Evolutionary conservation across 2,113 vertebrate species (phyloP).

Genomic region (Trachemys scripta): DNA sequence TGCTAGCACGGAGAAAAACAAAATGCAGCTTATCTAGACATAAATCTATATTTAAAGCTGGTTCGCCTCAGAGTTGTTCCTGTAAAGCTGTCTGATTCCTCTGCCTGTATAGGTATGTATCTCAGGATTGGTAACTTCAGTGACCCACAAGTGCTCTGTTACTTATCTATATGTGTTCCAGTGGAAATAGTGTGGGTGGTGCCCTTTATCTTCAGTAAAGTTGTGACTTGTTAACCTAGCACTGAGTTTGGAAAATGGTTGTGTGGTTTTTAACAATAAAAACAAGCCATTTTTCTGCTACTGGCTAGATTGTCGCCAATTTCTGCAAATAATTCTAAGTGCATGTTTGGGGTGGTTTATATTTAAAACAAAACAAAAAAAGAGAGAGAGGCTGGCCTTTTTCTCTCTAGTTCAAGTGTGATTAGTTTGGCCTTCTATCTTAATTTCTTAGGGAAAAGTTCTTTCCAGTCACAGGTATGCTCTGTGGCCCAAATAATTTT

Average conservation of each 20-base stretch:
- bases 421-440: background rate
- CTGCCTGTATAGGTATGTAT: background rate
- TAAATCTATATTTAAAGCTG: background rate
- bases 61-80: background rate
- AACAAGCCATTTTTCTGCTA: background rate
- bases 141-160: background rate
- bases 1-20: background rate
- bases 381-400: background rate
- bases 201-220: background rate
- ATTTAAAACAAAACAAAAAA: background rate
- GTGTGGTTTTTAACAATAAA: background rate
- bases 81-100: background rate
- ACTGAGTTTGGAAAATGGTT: background rate
- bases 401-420: background rate
- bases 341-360: background rate
- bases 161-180: accelerated
- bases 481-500: background rate
- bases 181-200: background rate
- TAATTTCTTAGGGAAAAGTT: background rate
- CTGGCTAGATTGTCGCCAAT: background rate
- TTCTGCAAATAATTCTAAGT: background rate
- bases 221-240: background rate
- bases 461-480: background rate
- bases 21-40: background rate
- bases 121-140: background rate